These are phyloP conservation scores for Acanthurus lineatus DNA, from an alignment of 2,797 vertebrate genomes.

Conservation along the genomic window DNA sequence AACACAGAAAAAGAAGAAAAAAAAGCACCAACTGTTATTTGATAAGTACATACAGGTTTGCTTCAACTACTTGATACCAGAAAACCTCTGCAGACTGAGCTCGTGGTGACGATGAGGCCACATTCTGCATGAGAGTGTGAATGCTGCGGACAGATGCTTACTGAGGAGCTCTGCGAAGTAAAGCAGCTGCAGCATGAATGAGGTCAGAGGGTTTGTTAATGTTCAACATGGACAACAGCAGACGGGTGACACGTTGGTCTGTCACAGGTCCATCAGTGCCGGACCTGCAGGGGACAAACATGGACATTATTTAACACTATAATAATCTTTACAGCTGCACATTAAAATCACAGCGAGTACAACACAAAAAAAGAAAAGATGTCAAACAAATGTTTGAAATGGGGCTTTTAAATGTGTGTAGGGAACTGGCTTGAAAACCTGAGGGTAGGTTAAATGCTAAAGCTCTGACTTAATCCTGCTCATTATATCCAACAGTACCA, in stretches of 20 bases:
- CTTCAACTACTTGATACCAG: not conserved
- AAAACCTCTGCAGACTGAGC: not conserved
- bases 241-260: slow-evolving; percentile 41
- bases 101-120: not conserved
- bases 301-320: not conserved
- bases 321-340: not conserved
- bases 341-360: not conserved
- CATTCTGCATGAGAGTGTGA: slow-evolving; percentile 4
- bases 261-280: not conserved
- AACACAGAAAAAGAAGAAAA: slow-evolving; percentile 1
- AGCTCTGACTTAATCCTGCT: too few relatives aligned
- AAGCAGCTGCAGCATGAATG: slow-evolving; percentile 68
- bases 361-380: too few relatives aligned
- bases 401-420: too few relatives aligned
- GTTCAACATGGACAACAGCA: slow-evolving; percentile 72
- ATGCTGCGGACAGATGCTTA: slow-evolving; percentile 50
- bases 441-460: too few relatives aligned
- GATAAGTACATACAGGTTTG: not conserved
- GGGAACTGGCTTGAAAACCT: too few relatives aligned
- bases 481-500: too few relatives aligned
- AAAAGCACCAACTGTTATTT: not conserved
- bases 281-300: slow-evolving; percentile 38
- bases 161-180: slow-evolving; percentile 55
- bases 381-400: too few relatives aligned
- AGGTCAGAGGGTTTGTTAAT: slow-evolving; percentile 60